Evolutionary conservation across 2,888 invertebrate genomes (phyloP), one percentile per base, ranked within the genome.

Genomic region (Acleris holmiana): DNA sequence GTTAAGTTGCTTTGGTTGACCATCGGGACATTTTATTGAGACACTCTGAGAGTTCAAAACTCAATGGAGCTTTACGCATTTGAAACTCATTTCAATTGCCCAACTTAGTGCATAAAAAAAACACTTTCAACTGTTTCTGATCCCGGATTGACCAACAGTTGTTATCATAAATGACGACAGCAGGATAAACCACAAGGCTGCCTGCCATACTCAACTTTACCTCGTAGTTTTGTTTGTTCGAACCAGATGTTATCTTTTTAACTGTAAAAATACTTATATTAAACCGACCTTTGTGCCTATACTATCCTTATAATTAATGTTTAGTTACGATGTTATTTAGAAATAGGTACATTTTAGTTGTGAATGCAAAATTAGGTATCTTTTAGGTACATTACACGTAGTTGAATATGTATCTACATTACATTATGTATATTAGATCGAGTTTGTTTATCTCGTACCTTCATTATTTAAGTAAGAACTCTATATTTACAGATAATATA

Each of bases 401-500:
- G 83, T 85, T 84, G 80, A 74, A 84, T 83, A 82, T 83, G 79
- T 88, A 85, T 83, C 76, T 85, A 79, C 78, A 83, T 77, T 84
- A 79, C 78, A 82, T 77, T 86, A 84, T 80, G 73, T 86, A 83
- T 85, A 85, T 82, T 85, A 88, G 84, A 86, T 83, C 82, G 85
- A 86, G 90, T 88, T 88, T 86, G 88, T 87, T 88, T 86, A 88
- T 86, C 86, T 86, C 85, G 83, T 86, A 86, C 80, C 80, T 85
- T 84, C 82, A 85, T 86, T 35, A 88, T 84, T 81, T 85, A 82
- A 85, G 77, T 91, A 91, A 88, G 87, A 91, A 90, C 88, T 88
- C 86, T 91, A 89, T 92, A 93, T 92, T 92, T 92, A 93, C 91
- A 93, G 80, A 91, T 91, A 93, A 93, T 91, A 92, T 91, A 91